Evolutionary conservation across 2,888 invertebrate genomes (phyloP), one percentile per base, ranked within the genome.

Genomic region (Choreutis nemorana): DNA sequence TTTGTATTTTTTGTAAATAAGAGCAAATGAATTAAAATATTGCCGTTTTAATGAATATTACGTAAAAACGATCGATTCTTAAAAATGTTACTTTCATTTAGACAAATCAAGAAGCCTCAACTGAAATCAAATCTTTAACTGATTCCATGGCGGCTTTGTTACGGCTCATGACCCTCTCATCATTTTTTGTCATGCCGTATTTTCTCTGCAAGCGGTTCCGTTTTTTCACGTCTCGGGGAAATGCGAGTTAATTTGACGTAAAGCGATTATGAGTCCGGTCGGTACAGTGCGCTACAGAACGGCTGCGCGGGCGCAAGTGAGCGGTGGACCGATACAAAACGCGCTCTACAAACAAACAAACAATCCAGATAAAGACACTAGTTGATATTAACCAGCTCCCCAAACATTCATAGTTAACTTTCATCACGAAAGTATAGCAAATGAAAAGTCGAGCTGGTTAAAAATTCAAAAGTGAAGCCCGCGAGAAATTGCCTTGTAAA

Each of bases 171-270:
- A 55, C 61, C 55, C 51, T n/a, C n/a, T 51, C 48, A 65, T 68
- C 58, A 65, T 65, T 63, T 63, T 64, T 63, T 65, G 63, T 54
- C 47, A 55, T 48, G 54, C 50, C 41, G 51, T 44, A 61, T 73
- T 71, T 73, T 71, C 70, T 63, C 62, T 49, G 54, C 55, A 55
- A 62, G 52, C 52, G 48, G 61, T 61, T 65, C 59, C 54, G 66
- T 68, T 70, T 72, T 71, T 68, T 67, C 60, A 62, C 55, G 58
- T 62, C 63, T 49, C 41, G 61, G 67, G 64, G 68, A 71, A 73
- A 75, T 64, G 64, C 55, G 50, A 62, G 60, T 50, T 63, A 65
- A 68, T 67, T 71, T 58, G 51, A 61, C 62, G 71, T 54, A 48
- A 60, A 62, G 48, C 54, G 54, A 63, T 64, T 58, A 67, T 56